Evolutionary conservation across 2,113 vertebrate species (phyloP).

Genomic region (Axis porcinus): DNA sequence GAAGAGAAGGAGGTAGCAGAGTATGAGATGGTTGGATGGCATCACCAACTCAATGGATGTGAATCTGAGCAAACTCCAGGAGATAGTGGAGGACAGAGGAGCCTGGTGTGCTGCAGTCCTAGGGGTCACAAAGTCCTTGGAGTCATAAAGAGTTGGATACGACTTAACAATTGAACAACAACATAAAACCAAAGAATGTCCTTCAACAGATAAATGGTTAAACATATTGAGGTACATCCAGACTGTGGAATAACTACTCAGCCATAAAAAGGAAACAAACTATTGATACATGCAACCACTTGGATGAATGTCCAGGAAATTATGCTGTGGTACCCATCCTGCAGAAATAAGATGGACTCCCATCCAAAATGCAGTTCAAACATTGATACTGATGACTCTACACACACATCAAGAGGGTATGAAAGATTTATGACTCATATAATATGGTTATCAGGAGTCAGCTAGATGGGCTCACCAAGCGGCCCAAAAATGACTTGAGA

Average conservation of each 20-base stretch:
- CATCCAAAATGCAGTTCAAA: background rate
- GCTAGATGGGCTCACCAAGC: background rate
- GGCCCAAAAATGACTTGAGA: background rate
- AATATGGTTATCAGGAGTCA: background rate
- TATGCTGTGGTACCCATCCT: background rate
- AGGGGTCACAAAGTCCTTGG: background rate
- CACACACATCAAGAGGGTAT: background rate
- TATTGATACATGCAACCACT: background rate
- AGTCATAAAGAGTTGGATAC: background rate
- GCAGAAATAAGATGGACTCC: background rate
- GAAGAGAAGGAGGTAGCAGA: background rate
- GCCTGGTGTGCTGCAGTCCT: background rate
- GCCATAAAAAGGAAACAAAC: background rate
- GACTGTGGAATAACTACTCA: background rate
- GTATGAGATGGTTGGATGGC: background rate
- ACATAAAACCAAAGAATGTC: background rate
- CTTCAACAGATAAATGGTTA: background rate
- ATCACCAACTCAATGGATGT: background rate
- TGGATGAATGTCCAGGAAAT: background rate
- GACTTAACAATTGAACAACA: background rate
- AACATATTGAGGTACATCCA: background rate
- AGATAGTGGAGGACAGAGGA: background rate
- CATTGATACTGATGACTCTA: background rate
- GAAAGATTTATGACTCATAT: background rate
- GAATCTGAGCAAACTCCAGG: background rate